Evolutionary conservation across 2,888 invertebrate genomes (phyloP).

Genomic region (Agonum fuliginosum): DNA sequence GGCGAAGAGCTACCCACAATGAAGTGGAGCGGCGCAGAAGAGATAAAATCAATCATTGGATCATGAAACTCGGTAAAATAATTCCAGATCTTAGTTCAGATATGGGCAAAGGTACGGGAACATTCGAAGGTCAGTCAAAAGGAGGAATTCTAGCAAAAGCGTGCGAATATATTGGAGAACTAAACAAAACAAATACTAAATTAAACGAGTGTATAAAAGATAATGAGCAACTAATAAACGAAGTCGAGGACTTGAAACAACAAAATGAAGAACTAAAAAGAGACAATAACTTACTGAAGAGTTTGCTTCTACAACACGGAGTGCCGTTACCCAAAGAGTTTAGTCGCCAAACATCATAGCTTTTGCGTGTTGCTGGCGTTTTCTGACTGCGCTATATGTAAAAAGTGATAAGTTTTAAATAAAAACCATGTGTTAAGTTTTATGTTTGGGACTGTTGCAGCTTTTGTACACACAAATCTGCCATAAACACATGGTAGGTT

Average conservation of each 20-base stretch:
- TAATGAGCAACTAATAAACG: slow-evolving; percentile 82
- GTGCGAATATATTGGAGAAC: slow-evolving; percentile 93
- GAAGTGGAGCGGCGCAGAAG: slow-evolving; percentile 95
- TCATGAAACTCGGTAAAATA: slow-evolving; percentile 91
- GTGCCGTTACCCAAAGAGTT: slow-evolving; percentile 71
- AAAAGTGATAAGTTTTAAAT: slow-evolving; percentile 52
- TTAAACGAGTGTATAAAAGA: slow-evolving; percentile 78
- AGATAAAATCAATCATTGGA: slow-evolving; percentile 98
- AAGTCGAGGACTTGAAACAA: slow-evolving; percentile 82
- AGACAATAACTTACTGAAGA: slow-evolving; percentile 83
- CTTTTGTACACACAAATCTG: slow-evolving; percentile 54
- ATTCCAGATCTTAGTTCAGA: slow-evolving; percentile 81
- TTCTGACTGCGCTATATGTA: slow-evolving; percentile 33
- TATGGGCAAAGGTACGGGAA: slow-evolving; percentile 79
- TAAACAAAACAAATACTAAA: slow-evolving; percentile 86
- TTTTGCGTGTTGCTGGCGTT: neutral
- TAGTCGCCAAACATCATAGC: slow-evolving; percentile 57
- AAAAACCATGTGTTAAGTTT: slow-evolving; percentile 54
- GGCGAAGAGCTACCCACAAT: slow-evolving; percentile 93
- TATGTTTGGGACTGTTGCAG: slow-evolving; percentile 57
- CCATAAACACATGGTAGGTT: slow-evolving; percentile 43
- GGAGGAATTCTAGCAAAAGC: slow-evolving; percentile 96
- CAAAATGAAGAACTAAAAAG: slow-evolving; percentile 83
- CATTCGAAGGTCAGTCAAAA: slow-evolving; percentile 86
- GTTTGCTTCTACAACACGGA: slow-evolving; percentile 81